A percentile compares a stretch with the other conserved stretches of the same genome.
These are phyloP conservation scores for Xestia c-nigrum DNA, from an alignment of 2,888 invertebrate species.

Conservation along the genomic window DNA sequence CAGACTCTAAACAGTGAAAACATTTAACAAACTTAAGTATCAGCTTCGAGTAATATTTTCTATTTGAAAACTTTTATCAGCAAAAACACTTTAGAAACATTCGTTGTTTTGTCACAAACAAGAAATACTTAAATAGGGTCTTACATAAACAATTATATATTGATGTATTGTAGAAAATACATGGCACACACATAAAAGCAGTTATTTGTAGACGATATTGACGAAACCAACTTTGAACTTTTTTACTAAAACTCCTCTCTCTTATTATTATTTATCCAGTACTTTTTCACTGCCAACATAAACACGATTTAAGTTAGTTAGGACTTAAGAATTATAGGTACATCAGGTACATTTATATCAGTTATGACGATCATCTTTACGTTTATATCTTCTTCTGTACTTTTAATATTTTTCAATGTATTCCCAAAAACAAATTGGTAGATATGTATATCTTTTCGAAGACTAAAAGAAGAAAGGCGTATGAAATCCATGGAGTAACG, in stretches of 20 bases:
- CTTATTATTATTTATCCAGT: neutral
- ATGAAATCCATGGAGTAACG: conserved; percentile 44
- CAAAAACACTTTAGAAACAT: neutral
- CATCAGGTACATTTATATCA: neutral
- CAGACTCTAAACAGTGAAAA: conserved; percentile 10
- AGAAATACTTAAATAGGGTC: neutral
- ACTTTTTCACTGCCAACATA: neutral
- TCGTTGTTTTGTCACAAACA: neutral
- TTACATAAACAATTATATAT: neutral
- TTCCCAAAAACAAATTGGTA: neutral
- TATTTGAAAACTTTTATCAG: conserved; percentile 17
- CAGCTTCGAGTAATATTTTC: conserved; percentile 17
- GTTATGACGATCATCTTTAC: neutral
- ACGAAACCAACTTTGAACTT: neutral
- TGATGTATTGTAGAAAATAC: neutral
- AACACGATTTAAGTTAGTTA: neutral
- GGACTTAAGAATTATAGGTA: neutral
- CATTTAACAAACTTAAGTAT: conserved; percentile 10
- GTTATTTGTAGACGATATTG: neutral
- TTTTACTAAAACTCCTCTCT: neutral
- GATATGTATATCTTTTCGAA: neutral
- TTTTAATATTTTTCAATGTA: neutral
- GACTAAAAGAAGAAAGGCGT: conserved; percentile 43
- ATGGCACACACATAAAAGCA: neutral
- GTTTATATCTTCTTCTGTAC: too few relatives aligned